Conservation (phyloP, 2,797 vertebrate genomes). For the Cetoscarus ocellatus region DNA sequence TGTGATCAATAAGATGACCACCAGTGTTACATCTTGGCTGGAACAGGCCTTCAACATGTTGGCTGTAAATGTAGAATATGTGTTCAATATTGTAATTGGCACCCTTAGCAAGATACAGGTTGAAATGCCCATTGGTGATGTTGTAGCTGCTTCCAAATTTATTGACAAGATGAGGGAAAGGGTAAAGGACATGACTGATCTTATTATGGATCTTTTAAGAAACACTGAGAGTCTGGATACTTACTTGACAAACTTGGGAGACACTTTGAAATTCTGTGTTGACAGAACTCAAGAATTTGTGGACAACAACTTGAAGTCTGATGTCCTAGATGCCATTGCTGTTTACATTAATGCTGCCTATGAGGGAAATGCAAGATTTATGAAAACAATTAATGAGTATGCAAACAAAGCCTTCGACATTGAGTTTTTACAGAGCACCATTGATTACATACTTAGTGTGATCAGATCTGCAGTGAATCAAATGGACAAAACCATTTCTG, state of each 20-base stretch:
- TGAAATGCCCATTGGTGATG: slow-evolving; percentile 31
- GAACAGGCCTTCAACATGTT: slow-evolving; percentile 66
- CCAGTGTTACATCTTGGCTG: slow-evolving; percentile 52
- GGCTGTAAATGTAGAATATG: slow-evolving; percentile 5
- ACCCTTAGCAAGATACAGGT: slow-evolving; percentile 21
- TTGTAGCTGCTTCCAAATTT: slow-evolving; percentile 26
- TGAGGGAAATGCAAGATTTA: background rate
- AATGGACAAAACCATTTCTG: slow-evolving; percentile 67
- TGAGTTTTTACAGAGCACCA: background rate
- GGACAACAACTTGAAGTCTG: slow-evolving; percentile 22
- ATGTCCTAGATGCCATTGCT: slow-evolving; percentile 15
- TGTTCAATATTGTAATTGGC: background rate
- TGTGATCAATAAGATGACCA: slow-evolving; percentile 74
- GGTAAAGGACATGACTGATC: background rate
- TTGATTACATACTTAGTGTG: slow-evolving; percentile 49
- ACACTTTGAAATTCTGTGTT: slow-evolving; percentile 21
- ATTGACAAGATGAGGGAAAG: slow-evolving; percentile 14
- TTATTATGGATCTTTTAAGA: slow-evolving; percentile 8
- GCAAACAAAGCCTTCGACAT: slow-evolving; percentile 11
- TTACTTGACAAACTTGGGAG: slow-evolving; percentile 15
- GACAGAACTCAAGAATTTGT: slow-evolving; percentile 33
- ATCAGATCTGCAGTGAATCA: slow-evolving; percentile 58
- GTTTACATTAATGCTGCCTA: slow-evolving; percentile 33
- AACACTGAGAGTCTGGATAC: slow-evolving; percentile 15
- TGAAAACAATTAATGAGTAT: slow-evolving; percentile 16